phyloP scores from a whole-genome alignment of 2,797 vertebrate genomes.

The Cuculus canorus region DNA sequence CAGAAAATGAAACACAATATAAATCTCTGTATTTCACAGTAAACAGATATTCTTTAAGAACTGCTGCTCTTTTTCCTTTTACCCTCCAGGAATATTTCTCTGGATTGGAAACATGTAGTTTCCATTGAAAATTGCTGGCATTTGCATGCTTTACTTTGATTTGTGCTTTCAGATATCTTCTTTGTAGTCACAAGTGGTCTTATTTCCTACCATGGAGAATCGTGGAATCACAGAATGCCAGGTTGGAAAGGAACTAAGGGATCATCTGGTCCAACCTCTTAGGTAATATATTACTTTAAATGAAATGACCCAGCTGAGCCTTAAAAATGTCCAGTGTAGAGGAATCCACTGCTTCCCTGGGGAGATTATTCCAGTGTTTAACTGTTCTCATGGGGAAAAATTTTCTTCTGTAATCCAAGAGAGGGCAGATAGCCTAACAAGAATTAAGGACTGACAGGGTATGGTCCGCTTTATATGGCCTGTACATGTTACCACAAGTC shows the following conservation, averaged over 20 bases:
- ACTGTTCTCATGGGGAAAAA: too few relatives aligned
- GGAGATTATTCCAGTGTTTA: too few relatives aligned
- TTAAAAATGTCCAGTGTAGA: too few relatives aligned
- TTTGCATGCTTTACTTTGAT: not conserved
- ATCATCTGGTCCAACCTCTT: too few relatives aligned
- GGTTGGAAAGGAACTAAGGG: too few relatives aligned
- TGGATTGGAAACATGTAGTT: not conserved
- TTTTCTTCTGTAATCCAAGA: rapidly evolving
- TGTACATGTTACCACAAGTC: not conserved
- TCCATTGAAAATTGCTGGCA: not conserved
- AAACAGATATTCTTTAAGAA: not conserved
- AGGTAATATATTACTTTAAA: too few relatives aligned
- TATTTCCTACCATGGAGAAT: not conserved
- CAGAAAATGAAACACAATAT: not conserved
- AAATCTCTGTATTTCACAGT: not conserved
- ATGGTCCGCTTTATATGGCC: not conserved
- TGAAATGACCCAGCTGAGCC: too few relatives aligned
- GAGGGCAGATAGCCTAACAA: not conserved
- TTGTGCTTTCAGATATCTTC: not conserved
- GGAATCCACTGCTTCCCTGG: too few relatives aligned
- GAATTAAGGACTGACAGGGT: not conserved
- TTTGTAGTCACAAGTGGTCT: not conserved
- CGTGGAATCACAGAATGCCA: too few relatives aligned
- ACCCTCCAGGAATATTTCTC: not conserved
- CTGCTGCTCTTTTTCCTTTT: not conserved